phyloP scores from a whole-genome alignment of 2,888 invertebrate species.

The Xiphydria camelus region DNA sequence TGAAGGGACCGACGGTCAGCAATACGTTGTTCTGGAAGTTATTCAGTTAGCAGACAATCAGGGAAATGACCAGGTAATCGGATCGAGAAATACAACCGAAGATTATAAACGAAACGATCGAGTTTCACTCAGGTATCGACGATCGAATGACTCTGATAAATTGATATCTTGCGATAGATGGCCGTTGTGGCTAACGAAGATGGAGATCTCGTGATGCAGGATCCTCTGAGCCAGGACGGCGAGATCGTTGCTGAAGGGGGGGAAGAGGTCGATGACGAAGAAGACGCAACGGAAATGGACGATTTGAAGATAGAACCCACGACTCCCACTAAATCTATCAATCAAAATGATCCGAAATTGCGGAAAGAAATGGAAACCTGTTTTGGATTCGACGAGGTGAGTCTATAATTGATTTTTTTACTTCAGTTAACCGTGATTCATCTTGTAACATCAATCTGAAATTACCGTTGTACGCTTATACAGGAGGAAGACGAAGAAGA shows the following conservation, averaged over 20 bases:
- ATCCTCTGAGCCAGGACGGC: conserved; percentile 51
- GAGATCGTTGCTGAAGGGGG: conserved; percentile 59
- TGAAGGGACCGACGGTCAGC: conserved; percentile 75
- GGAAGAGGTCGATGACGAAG: conserved; percentile 57
- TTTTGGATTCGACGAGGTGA: conserved; percentile 80
- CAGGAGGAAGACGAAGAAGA: conserved; percentile 57
- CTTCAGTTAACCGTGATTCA: background rate
- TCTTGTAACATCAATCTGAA: too few relatives aligned
- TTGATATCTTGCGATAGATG: conserved; percentile 40
- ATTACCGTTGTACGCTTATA: conserved; percentile 14
- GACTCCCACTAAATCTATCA: conserved; percentile 37
- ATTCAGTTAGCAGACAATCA: conserved; percentile 76
- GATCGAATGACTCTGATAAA: conserved; percentile 5
- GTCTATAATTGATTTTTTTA: conserved; percentile 37
- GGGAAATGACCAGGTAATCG: conserved; percentile 65
- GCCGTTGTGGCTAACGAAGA: conserved; percentile 60
- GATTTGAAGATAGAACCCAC: conserved; percentile 43
- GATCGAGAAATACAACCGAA: too few relatives aligned
- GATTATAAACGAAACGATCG: too few relatives aligned
- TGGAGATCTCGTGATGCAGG: conserved; percentile 53
- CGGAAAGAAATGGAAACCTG: conserved; percentile 76
- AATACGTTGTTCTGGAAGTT: conserved; percentile 89
- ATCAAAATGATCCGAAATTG: conserved; percentile 48
- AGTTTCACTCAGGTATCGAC: too few relatives aligned
- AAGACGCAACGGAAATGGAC: conserved; percentile 51